Evolutionary conservation across 2,113 vertebrate species (phyloP).

Genomic region (Lanius ludovicianus): DNA sequence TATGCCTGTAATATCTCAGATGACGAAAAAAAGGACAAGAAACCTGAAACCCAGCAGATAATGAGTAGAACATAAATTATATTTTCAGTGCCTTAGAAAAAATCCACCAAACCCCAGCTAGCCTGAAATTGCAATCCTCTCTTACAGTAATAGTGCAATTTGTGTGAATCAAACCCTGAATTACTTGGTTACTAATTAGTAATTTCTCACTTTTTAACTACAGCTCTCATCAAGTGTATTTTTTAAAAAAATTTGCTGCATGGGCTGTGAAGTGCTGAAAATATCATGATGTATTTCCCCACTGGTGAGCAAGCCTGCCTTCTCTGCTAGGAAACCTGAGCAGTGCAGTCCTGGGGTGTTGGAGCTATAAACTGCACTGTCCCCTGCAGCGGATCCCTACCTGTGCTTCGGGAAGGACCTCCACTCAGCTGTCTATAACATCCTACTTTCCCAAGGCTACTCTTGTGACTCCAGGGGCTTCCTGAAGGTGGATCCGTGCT

Average conservation of each 20-base stretch:
- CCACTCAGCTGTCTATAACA: rapidly evolving
- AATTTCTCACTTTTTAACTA: slow-evolving; percentile 65
- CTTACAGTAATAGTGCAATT: slow-evolving; percentile 63
- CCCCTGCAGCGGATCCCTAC: rapidly evolving
- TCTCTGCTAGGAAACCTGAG: background rate
- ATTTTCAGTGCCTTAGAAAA: slow-evolving; percentile 36
- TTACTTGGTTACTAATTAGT: slow-evolving; percentile 72
- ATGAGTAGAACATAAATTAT: slow-evolving; percentile 62
- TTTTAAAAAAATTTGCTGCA: background rate
- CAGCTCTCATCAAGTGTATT: slow-evolving; percentile 50
- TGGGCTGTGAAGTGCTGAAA: slow-evolving; percentile 1
- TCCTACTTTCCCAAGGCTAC: background rate
- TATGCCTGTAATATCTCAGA: slow-evolving; percentile 59
- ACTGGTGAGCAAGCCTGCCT: background rate
- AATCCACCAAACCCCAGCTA: background rate
- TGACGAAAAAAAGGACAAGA: slow-evolving; percentile 60
- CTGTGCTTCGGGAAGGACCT: rapidly evolving
- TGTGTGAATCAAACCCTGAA: slow-evolving; percentile 67
- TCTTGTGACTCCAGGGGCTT: background rate
- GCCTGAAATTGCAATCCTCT: slow-evolving; percentile 54
- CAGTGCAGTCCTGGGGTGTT: rapidly evolving
- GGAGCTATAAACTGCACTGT: background rate
- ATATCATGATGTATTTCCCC: slow-evolving; percentile 22
- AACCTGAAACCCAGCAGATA: slow-evolving; percentile 55
- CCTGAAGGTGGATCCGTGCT: background rate